Base-by-base conservation (phyloP, 2,797 vertebrate genomes). In the Oophaga sylvatica region DNA sequence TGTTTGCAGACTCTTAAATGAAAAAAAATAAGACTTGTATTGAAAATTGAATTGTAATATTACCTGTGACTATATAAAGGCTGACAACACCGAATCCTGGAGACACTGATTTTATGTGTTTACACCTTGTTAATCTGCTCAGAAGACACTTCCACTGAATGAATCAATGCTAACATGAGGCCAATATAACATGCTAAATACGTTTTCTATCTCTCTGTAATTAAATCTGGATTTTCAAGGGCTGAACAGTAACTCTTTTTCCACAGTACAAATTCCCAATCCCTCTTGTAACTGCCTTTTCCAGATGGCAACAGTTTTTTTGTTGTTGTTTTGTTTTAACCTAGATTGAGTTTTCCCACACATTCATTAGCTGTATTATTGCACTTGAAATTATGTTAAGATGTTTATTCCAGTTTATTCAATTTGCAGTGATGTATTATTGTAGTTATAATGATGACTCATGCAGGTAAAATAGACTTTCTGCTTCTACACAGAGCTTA, bases 201-300 rank as follows among this genome's bases (percentile, higher is more conserved):
- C 3, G 16, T 62, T 75, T 84, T 26, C 62, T 48, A n/a, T 76
- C 62, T 48, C 59, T 22, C 56, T 84, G n/a, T 84, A 75, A 84
- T 84, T 84, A 84, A 76, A 75, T 63, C 67, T n/a, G 35, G 53
- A 16, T 71, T 73, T 45, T 60, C 57, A 48, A 9, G 56, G 60
- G 56, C n/a, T 60, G 83, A 70, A 31, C 56, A 62, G 82, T 75
- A 84, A 48, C 68, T 83, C 48, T 41, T 41, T n/a, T 75, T 73
- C 82, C 20, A 56, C 68, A 22, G 48, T 56, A 71, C 67, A 59
- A 29, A 59, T 19, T 68, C 81, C 81, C 56, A 48, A 20, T 84
- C 70, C 57, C n/a, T 63, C 60, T 73, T 62, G 70, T 84, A 76
- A 48, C 83, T 48, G 57, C 68, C n/a, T 84, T 68, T 73, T 71